Evolutionary conservation across 1,140 invertebrate species (phyloP), one percentile per base, ranked within the genome.

Genomic region (Sinella curviseta): DNA sequence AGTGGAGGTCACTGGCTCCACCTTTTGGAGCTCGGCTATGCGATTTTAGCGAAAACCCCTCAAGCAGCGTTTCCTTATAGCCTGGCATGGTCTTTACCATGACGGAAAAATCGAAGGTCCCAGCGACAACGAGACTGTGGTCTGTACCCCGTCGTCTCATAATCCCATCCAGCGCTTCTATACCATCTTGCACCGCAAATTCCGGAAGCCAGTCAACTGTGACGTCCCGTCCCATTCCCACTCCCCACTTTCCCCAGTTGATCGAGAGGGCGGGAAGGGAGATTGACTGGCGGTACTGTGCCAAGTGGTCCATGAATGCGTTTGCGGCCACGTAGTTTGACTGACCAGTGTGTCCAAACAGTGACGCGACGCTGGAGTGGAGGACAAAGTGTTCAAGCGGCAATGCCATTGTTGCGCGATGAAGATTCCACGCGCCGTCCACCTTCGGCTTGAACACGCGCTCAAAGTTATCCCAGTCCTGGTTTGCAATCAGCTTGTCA

Each of bases 371-470:
- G 4, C 4, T 8, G 4, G 39, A 48, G 39, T 48, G 39, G 4
- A 48, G 39, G 4, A 48, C 39, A 48, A 48, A 48, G 17, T 8
- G 17, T 48, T 48, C 39, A 4, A 48, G 17, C 4, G 39, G 39
- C 4, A 48, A 17, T 48, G 4, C 39, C 39, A 8, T 17, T 8
- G 39, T 48, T 8, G 17, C 4, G 4, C 17, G 4, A 48, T 48
- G 39, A 4, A 48, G 39, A 48, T 48, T 48, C 4, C 4, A 48
- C 4, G 78, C 74, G 12, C 57, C 74, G 12, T 67, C 17, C 30
- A 77, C 74, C 73, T 80, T 80, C 26, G 78, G 54, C 17, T 16
- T 48, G 55, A 70, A 8, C 4, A 48, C 39, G 39, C 17, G 17
- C 39, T 48, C 39, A 48, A 48, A 48, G 17, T 48, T 48, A 17